Percentiles rank a stretch among this genome's conserved stretches.
These are phyloP conservation scores for Corbicula japonica DNA, from an alignment of 2,888 invertebrate species.

Conservation along the genomic window DNA sequence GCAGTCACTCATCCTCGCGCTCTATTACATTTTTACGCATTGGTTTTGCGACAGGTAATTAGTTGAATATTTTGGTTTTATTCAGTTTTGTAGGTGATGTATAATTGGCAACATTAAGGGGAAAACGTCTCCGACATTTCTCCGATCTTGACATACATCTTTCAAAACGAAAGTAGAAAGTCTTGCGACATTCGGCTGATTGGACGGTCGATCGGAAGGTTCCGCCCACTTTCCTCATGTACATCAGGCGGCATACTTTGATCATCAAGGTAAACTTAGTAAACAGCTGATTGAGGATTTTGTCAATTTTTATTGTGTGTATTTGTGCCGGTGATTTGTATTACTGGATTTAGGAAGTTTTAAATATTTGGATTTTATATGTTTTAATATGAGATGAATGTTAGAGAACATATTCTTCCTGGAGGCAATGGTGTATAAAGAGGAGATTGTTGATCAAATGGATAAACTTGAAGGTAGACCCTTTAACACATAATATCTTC, in stretches of 20 bases:
- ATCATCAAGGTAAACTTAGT: conserved; percentile 33
- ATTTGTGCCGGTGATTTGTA: background rate
- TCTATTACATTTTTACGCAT: too few species aligned
- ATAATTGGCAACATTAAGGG: too few species aligned
- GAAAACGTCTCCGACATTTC: too few species aligned
- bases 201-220: conserved; percentile 5
- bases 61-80: too few species aligned
- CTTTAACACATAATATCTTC: too few species aligned
- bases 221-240: conserved; percentile 29
- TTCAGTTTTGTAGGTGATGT: too few species aligned
- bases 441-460: conserved; percentile 6
- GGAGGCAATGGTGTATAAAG: conserved; percentile 31
- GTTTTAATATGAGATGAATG: conserved; percentile 5
- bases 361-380: too few species aligned
- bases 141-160: too few species aligned
- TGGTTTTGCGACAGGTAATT: too few species aligned
- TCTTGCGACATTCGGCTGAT: conserved; percentile 19
- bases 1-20: too few species aligned
- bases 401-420: background rate
- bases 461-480: conserved; percentile 31
- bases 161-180: too few species aligned
- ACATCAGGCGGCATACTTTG: conserved; percentile 35
- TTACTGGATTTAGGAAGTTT: too few species aligned
- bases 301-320: conserved; percentile 29
- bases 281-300: conserved; percentile 19